Conservation (phyloP, 1,140 invertebrate genomes). For the Ridgeia piscesae region DNA sequence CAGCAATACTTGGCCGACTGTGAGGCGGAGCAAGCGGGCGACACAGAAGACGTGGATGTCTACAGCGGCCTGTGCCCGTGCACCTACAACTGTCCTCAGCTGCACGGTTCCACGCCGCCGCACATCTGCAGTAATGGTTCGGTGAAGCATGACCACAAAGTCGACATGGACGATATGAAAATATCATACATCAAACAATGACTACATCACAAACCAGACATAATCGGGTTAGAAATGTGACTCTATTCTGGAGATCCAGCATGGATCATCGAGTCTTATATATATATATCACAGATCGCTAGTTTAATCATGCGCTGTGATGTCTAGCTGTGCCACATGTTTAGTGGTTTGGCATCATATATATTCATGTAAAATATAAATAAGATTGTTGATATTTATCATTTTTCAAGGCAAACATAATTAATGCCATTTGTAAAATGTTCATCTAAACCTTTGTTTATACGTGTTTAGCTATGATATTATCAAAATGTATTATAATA, state of each 20-base stretch:
- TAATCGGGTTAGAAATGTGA: not conserved
- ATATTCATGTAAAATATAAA: not conserved
- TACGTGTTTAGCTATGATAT: no score
- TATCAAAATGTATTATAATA: no score
- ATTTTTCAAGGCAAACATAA: no score
- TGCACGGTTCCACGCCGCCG: not conserved
- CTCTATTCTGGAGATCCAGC: not conserved
- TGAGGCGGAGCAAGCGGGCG: conserved; percentile 30
- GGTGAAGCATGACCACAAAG: not conserved
- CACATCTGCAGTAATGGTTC: not conserved
- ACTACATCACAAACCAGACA: not conserved
- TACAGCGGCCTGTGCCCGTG: conserved; percentile 62
- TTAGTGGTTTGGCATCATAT: not conserved
- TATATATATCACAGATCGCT: no score
- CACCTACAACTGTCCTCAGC: not conserved
- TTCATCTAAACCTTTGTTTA: no score
- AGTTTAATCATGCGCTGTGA: not conserved
- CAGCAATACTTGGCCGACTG: conserved; percentile 59
- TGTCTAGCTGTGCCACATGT: not conserved
- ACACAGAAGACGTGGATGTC: conserved; percentile 68
- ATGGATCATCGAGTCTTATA: not conserved
- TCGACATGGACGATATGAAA: not conserved
- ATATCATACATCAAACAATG: not conserved
- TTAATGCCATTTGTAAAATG: no score
- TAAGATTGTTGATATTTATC: not conserved